Conservation (phyloP, 2,797 vertebrate species). For the Sebastes taczanowskii region DNA sequence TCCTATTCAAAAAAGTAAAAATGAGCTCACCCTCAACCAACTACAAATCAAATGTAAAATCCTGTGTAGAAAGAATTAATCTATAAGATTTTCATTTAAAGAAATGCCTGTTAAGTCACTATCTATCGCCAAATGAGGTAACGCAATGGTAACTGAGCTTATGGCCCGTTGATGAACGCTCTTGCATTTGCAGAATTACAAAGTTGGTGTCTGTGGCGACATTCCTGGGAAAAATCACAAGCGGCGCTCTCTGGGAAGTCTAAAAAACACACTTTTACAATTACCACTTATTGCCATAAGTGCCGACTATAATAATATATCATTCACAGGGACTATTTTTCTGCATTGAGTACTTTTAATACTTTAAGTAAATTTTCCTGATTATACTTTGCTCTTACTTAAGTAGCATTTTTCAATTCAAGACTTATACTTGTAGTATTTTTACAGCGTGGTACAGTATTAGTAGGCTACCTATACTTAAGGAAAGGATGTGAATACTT, state of each 20-base stretch:
- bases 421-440: neutral
- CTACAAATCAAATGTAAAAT: too few species aligned
- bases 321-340: neutral
- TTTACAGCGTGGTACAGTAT: neutral
- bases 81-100: too few species aligned
- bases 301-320: fast-evolving
- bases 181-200: too few species aligned
- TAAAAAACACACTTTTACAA: too few species aligned
- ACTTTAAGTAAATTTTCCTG: neutral
- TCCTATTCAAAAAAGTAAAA: neutral
- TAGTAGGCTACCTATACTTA: neutral
- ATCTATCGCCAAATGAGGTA: too few species aligned
- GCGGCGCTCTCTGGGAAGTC: fast-evolving
- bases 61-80: too few species aligned
- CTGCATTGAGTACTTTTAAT: neutral
- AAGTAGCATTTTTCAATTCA: neutral
- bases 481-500: neutral
- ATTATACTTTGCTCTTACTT: neutral
- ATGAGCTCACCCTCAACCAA: neutral
- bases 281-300: too few species aligned
- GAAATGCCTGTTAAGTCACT: too few species aligned
- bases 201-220: too few species aligned
- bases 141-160: too few species aligned
- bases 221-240: too few species aligned
- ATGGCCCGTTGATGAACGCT: too few species aligned